Conservation (phyloP, 2,797 vertebrate genomes). For the Loris lydekkerianus region DNA sequence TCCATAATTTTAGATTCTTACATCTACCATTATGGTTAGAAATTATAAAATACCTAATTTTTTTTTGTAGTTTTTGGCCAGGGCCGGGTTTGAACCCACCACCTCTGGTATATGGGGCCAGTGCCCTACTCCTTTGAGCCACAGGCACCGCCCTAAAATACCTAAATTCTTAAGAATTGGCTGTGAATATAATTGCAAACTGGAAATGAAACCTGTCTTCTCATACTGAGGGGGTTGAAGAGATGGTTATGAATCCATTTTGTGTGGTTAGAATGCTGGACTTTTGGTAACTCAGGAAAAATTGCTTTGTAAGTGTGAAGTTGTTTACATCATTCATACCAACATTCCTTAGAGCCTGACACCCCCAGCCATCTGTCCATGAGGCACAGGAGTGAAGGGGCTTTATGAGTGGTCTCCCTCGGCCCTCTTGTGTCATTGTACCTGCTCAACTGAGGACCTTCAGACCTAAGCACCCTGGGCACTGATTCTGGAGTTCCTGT, state of each 20-base stretch:
- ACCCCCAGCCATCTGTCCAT: background rate
- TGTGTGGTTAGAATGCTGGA: background rate
- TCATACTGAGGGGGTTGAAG: background rate
- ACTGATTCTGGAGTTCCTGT: background rate
- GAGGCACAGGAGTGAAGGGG: background rate
- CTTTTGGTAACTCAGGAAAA: background rate
- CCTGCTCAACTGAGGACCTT: background rate
- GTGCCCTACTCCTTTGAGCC: no score
- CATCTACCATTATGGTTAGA: background rate
- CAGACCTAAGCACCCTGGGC: background rate
- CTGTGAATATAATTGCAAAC: background rate
- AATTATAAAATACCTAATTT: conserved; percentile 10
- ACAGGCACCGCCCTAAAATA: background rate
- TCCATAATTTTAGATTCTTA: conserved; percentile 11
- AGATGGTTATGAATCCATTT: background rate
- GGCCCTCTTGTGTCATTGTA: background rate
- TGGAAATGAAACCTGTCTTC: background rate
- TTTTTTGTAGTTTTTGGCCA: background rate
- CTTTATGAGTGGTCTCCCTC: no score
- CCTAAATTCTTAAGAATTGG: background rate
- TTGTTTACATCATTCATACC: conserved; percentile 25
- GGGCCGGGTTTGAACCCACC: no score
- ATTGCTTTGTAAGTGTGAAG: background rate
- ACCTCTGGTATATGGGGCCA: no score
- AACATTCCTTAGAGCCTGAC: background rate